Conservation (phyloP, 2,797 vertebrate species). For the Tarsius wallacei region DNA sequence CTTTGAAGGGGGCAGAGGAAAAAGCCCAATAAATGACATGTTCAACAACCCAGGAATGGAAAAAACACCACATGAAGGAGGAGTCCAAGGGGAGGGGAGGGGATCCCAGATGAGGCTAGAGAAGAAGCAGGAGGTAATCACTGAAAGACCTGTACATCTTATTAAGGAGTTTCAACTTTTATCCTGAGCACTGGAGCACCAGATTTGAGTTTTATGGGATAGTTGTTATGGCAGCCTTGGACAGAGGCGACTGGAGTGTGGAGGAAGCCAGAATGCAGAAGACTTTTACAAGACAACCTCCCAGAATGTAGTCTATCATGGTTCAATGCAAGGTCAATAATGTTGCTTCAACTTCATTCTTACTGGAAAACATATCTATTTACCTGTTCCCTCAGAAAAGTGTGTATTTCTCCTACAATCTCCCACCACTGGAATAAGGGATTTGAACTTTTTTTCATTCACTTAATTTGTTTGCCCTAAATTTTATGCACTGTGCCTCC, state of each 20-base stretch:
- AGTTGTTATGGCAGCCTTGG: neutral
- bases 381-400: neutral
- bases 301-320: neutral
- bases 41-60: neutral
- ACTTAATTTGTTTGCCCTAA: neutral
- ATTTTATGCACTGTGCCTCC: neutral
- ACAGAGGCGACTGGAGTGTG: neutral
- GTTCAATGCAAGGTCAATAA: neutral
- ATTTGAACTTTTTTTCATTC: neutral
- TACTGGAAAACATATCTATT: neutral
- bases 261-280: neutral
- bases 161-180: neutral
- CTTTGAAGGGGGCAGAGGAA: neutral
- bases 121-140: neutral
- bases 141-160: neutral
- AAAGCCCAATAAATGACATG: neutral
- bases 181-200: neutral
- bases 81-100: too few relatives aligned
- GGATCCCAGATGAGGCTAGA: neutral
- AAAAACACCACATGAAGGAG: neutral
- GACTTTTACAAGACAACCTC: neutral
- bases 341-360: neutral
- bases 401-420: neutral
- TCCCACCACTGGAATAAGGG: neutral
- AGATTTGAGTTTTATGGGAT: neutral